Conservation (phyloP, 2,113 vertebrate species). For the Trematocara stigmaticum region DNA sequence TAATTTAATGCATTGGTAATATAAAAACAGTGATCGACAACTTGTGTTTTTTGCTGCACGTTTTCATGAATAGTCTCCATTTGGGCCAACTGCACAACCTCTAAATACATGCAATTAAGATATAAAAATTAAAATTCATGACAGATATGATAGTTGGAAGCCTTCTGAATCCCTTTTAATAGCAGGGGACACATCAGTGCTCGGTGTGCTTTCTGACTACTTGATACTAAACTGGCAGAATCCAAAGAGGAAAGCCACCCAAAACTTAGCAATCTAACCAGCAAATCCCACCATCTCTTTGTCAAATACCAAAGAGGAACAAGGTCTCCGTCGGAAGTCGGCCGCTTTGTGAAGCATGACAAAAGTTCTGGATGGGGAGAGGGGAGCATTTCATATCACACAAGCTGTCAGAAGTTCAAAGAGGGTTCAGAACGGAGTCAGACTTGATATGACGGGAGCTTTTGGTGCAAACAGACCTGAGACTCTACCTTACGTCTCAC, state of each 20-base stretch:
- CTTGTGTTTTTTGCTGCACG: too few species aligned
- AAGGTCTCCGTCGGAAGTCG: constrained; percentile 20
- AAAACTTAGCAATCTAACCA: neutral
- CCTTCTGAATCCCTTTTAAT: neutral
- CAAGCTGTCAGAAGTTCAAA: constrained; percentile 62
- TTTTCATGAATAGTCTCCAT: too few species aligned
- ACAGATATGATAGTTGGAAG: neutral
- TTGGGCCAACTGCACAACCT: neutral
- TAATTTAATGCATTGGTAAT: neutral
- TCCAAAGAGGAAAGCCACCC: neutral
- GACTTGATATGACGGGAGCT: constrained; percentile 43
- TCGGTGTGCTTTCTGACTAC: neutral
- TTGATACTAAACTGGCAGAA: neutral
- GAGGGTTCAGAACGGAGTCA: constrained; percentile 49
- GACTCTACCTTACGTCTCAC: constrained; percentile 21
- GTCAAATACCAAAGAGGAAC: neutral
- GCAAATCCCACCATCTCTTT: neutral
- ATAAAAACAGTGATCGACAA: neutral
- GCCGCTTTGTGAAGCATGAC: constrained; percentile 46
- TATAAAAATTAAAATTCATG: neutral
- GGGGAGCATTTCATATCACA: constrained; percentile 22
- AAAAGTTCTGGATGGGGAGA: neutral
- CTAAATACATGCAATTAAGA: neutral
- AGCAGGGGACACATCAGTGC: neutral
- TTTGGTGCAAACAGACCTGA: constrained; percentile 34